Conservation (phyloP, 2,797 vertebrate genomes). For the Myotis vivesi region DNA sequence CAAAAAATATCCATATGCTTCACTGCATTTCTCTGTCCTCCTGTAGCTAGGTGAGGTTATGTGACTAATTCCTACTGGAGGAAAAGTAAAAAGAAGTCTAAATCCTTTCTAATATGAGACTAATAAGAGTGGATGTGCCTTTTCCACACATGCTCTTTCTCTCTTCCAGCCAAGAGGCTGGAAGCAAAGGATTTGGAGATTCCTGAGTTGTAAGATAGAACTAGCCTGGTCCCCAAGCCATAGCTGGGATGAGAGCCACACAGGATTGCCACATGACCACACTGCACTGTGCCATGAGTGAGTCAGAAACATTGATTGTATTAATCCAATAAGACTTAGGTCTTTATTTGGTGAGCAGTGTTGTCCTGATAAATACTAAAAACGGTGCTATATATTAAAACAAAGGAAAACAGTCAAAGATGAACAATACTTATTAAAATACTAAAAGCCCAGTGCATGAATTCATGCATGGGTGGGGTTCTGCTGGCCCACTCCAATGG, state of each 20-base stretch:
- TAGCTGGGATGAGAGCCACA: background rate
- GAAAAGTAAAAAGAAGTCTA: background rate
- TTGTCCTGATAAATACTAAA: background rate
- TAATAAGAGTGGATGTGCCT: background rate
- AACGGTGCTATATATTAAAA: background rate
- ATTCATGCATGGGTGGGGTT: too few relatives aligned
- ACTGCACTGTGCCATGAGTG: background rate
- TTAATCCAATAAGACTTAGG: background rate
- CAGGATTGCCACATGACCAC: background rate
- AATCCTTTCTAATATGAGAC: background rate
- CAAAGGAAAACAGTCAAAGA: background rate
- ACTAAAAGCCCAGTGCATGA: too few relatives aligned
- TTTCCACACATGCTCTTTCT: background rate
- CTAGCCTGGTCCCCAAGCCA: background rate
- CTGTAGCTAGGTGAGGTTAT: background rate
- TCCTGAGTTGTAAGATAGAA: background rate
- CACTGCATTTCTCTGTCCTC: background rate
- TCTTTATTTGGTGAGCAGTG: background rate
- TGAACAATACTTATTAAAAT: background rate
- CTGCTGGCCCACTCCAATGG: too few relatives aligned
- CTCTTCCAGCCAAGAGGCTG: background rate
- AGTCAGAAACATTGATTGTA: background rate
- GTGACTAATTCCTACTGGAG: background rate
- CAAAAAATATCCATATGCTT: background rate
- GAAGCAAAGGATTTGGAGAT: background rate